Evolutionary conservation across 2,113 vertebrate species (phyloP).

Genomic region (Gymnogyps californianus): DNA sequence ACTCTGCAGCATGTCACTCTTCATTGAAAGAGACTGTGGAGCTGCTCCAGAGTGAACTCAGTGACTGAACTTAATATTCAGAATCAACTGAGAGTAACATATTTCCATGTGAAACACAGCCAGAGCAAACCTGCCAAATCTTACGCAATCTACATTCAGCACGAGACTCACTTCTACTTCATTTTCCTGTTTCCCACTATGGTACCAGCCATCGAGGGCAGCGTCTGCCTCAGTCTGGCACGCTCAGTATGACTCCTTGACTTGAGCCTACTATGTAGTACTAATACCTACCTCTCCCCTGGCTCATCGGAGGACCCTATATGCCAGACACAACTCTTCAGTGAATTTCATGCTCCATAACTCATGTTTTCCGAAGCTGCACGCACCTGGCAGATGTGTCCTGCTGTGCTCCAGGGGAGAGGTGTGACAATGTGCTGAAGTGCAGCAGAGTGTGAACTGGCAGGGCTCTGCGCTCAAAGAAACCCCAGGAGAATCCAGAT

Average conservation of each 20-base stretch:
- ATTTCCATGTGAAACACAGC: neutral
- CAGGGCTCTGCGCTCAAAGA: neutral
- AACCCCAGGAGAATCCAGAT: neutral
- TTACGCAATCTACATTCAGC: neutral
- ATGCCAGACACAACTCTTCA: neutral
- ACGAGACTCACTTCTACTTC: neutral
- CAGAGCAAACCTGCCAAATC: neutral
- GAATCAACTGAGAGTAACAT: neutral
- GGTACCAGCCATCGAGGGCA: neutral
- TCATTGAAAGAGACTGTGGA: neutral
- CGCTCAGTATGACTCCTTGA: neutral
- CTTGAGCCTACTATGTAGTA: neutral
- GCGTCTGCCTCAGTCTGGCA: neutral
- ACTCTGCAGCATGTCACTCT: neutral
- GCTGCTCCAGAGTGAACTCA: neutral
- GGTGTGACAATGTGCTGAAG: neutral
- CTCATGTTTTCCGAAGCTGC: neutral
- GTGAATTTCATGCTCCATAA: neutral
- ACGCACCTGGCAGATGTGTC: neutral
- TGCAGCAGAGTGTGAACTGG: neutral
- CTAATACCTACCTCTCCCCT: neutral
- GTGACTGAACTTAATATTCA: neutral
- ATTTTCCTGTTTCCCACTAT: neutral
- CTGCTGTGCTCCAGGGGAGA: neutral
- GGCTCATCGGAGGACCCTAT: neutral